These are phyloP conservation scores for Micromys minutus DNA, from an alignment of 2,113 vertebrate genomes.

Conservation along the genomic window DNA sequence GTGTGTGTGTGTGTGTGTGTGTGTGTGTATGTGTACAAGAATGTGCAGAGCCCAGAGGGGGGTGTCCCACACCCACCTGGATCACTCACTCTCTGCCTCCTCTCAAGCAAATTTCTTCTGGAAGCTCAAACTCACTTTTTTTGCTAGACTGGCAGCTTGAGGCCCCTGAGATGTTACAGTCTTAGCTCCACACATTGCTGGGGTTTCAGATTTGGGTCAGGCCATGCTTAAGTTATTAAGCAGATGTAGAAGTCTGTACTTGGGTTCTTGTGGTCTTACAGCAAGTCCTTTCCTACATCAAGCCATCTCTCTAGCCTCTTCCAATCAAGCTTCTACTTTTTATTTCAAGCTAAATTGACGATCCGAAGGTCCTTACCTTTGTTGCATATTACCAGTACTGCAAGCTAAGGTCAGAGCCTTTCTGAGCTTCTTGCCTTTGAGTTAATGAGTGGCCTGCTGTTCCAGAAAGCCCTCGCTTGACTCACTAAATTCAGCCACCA, in stretches of 20 bases:
- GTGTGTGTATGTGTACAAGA: neutral
- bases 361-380: slow-evolving; percentile 42
- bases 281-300: neutral
- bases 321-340: neutral
- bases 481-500: slow-evolving; percentile 67
- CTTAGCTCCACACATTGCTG: no score
- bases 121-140: neutral
- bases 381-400: slow-evolving; percentile 55
- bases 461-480: slow-evolving; percentile 48
- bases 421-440: slow-evolving; percentile 61
- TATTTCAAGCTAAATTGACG: slow-evolving; percentile 15
- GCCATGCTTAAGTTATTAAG: neutral
- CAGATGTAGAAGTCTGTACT: neutral
- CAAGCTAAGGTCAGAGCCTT: slow-evolving; percentile 37
- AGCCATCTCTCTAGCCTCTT: neutral
- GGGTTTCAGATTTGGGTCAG: neutral
- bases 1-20: neutral
- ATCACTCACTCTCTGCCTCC: neutral
- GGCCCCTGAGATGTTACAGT: no score
- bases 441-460: slow-evolving; percentile 58
- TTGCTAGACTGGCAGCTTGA: neutral
- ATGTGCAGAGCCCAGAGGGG: neutral
- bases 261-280: no score
- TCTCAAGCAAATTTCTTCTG: neutral
- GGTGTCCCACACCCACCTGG: neutral